Conservation (phyloP, 2,797 vertebrate genomes). For the Chelon auratus region DNA sequence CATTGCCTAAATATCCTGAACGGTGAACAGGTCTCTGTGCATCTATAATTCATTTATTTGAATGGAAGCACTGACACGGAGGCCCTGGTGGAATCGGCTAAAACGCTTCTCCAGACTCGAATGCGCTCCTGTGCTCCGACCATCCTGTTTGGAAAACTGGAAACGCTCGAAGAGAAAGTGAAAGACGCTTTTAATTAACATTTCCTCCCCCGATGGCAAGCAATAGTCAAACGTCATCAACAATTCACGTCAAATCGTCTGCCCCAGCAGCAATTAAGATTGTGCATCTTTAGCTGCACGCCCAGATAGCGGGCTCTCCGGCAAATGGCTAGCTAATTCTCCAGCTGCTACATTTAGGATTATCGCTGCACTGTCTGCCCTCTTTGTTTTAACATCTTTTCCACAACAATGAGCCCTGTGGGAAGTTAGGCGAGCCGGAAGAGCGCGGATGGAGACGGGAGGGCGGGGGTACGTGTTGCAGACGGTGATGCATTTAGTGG, state of each 20-base stretch:
- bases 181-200: constrained; percentile 38
- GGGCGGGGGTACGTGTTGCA: constrained; percentile 8
- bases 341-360: constrained; percentile 77
- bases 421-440: constrained; percentile 64
- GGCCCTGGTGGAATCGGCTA: constrained; percentile 42
- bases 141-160: constrained; percentile 41
- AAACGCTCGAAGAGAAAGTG: constrained; percentile 32
- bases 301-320: constrained; percentile 19
- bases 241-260: constrained; percentile 3
- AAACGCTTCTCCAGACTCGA: constrained; percentile 59
- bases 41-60: constrained; percentile 71
- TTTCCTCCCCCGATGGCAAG: constrained; percentile 12
- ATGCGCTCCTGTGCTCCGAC: constrained; percentile 29
- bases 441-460: constrained; percentile 39
- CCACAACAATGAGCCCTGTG: constrained; percentile 74
- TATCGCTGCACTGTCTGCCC: constrained; percentile 73
- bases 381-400: constrained; percentile 81
- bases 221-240: constrained; percentile 17
- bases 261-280: constrained; percentile 22
- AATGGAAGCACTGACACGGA: constrained; percentile 39
- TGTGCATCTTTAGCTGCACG: constrained; percentile 24
- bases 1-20: constrained; percentile 47
- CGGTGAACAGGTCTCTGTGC: constrained; percentile 39
- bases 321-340: constrained; percentile 65
- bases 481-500: constrained; percentile 58